Conservation (phyloP, 2,797 vertebrate species). For the Micromesistius poutassou region DNA sequence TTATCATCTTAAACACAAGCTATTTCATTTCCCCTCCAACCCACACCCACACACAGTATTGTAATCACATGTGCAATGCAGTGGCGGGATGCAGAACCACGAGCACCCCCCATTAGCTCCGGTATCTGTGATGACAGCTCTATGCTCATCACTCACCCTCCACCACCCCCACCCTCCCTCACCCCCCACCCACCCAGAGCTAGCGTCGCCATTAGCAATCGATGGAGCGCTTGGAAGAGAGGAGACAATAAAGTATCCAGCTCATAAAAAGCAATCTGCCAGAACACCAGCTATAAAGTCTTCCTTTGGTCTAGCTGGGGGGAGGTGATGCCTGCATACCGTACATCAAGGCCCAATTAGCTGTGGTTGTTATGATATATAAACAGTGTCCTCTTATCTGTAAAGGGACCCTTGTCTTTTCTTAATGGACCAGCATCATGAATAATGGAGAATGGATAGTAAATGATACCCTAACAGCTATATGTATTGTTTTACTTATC, state of each 20-base stretch:
- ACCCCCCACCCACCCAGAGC: conserved; percentile 33
- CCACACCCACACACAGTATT: conserved; percentile 10
- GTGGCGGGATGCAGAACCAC: conserved; percentile 24
- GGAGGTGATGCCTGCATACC: conserved; percentile 54
- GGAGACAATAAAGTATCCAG: conserved; percentile 43
- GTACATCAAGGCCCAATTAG: conserved; percentile 63
- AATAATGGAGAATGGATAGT: neutral
- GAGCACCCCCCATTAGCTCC: conserved; percentile 42
- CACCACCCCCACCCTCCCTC: neutral
- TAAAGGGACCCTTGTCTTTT: conserved; percentile 26
- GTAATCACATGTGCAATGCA: conserved; percentile 44
- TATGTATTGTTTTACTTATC: neutral
- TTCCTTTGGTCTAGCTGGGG: conserved; percentile 50
- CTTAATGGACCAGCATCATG: conserved; percentile 4
- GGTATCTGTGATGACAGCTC: conserved; percentile 46
- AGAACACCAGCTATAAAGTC: conserved; percentile 58
- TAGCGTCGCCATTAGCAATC: conserved; percentile 59
- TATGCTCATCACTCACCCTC: conserved; percentile 55
- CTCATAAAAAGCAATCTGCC: conserved; percentile 57
- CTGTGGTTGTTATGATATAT: conserved; percentile 33
- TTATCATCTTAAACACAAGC: conserved; percentile 32
- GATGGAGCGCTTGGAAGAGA: conserved; percentile 53
- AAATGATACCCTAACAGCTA: neutral
- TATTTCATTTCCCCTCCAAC: conserved; percentile 18
- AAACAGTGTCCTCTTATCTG: conserved; percentile 25